Base-by-base conservation (phyloP, 2,888 invertebrate genomes). In the Parthenolecanium corni region DNA sequence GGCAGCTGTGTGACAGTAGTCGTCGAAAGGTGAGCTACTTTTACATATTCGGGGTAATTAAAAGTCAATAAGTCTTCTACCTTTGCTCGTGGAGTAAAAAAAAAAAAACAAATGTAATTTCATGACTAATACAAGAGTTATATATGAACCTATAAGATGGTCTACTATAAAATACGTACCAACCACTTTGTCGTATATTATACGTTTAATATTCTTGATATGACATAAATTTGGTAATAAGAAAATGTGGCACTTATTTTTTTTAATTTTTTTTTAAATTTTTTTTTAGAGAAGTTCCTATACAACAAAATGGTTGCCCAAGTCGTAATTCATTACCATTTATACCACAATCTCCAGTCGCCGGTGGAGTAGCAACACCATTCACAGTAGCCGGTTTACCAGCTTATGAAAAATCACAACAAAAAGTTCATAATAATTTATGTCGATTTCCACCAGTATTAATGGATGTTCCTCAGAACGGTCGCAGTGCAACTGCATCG, bases 1-100 rank as follows among this genome's bases (percentile, higher is more conserved):
- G 84, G 83, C 65, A 86, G 83, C 72, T 82, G 84, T 71, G 85
- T 91, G 71, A 82, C 81, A 73, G 77, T 91, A 68, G 88, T 86
- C 68, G 82, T 91, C 65, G 87, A 89, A 76, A 86, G 90, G 90
- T 86, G 76, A 71, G 70, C 67, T 25, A 57, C 18, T 18, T 4
- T 38, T 20, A 14, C 24, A 14, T 31, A 31, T n/a, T n/a, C n/a
- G n/a, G n/a, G n/a, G n/a, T 44, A 44, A 44, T 18, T 44, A 4
- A 12, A 6, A 18, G 12, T 44, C 20, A 44, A 18, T 18, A 16
- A 11, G 4, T 49, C 21, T n/a, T n/a, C n/a, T n/a, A n/a, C n/a
- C n/a, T n/a, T n/a, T n/a, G n/a, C n/a, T n/a, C n/a, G n/a, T 21
- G 20, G 23, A 31, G 25, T 52, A 14, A 31, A n/a, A 24, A 24